Evolutionary conservation across 2,888 invertebrate genomes (phyloP).

Genomic region (Drosophila kambysellisi): DNA sequence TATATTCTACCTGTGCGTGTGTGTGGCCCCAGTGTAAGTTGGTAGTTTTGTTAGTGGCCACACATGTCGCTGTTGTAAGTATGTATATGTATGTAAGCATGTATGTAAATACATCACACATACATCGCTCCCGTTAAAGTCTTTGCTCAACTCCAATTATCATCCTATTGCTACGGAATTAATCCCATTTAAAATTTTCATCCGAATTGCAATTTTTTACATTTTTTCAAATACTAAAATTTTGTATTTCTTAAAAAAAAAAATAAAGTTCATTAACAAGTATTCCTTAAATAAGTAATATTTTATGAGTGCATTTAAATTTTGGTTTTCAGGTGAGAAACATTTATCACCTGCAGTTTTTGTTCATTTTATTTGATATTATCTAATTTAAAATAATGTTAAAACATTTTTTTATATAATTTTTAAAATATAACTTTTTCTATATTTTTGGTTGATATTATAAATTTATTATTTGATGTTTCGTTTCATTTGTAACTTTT

Average conservation of each 20-base stretch:
- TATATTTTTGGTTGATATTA: too few species aligned
- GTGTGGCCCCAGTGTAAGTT: conserved; percentile 39
- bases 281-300: background rate
- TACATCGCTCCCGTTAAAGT: background rate
- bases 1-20: conserved; percentile 64
- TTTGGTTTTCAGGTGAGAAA: too few species aligned
- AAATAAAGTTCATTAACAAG: background rate
- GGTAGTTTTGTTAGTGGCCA: conserved; percentile 37
- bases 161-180: background rate
- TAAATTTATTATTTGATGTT: background rate
- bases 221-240: background rate
- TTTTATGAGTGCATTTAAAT: background rate
- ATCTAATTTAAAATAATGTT: background rate
- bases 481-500: background rate
- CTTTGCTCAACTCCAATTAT: background rate
- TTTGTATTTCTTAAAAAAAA: background rate
- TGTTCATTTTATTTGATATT: background rate
- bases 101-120: conserved; percentile 8
- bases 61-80: conserved; percentile 46
- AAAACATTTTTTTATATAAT: too few species aligned
- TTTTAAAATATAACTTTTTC: too few species aligned
- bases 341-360: background rate
- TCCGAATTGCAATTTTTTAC: background rate
- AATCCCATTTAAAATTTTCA: background rate
- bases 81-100: background rate